Base-by-base conservation (phyloP, 2,797 vertebrate species). In the Coracias cyanogaster region DNA sequence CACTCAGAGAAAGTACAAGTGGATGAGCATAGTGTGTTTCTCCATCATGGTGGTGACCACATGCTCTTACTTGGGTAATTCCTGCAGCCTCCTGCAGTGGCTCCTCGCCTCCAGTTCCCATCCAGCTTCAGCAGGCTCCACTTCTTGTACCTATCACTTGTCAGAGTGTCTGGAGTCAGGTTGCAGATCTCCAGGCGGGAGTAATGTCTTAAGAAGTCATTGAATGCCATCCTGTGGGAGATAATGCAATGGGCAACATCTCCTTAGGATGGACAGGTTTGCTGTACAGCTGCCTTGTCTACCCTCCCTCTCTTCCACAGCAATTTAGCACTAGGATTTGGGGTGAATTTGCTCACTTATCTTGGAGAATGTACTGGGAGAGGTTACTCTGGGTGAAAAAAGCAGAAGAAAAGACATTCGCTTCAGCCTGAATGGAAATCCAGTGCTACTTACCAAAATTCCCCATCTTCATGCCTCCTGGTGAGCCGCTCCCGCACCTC, bases 101-200 rank as follows among this genome's bases (percentile, higher is more conserved):
- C 99, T 62, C 99, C 99, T 69, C 96, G 93, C 79, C 99, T 97
- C 99, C 99, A 99, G 96, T 70, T 98, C 65, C 98, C 98, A 2
- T 99, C 98, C 78, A 98, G 98, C 96, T 98, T 98, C 90, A 97
- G 97, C 92, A 99, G 97, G 15, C 97, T 98, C 99, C 99, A 99
- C 71, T 98, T 99, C 65, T 98, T 98, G 88, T 98, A 82, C 18
- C 39, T 95, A 5, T 98, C 98, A 1, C 98, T 98, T 9, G 93
- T 65, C 86, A 99, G 97, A 1, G 98, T 98, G 65, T 99, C 99
- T 0, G 99, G 99, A 6, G 98, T 99, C 90, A 99, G 98, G 96
- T 99, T 99, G 78, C 99, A 99, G 97, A 99, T 99, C 96, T 99
- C 99, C 95, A 99, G 90, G 33, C 98, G 97, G 2, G 99, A 98